Evolutionary conservation across 2,888 invertebrate genomes (phyloP).

Genomic region (Zaprionus obscuricornis): DNA sequence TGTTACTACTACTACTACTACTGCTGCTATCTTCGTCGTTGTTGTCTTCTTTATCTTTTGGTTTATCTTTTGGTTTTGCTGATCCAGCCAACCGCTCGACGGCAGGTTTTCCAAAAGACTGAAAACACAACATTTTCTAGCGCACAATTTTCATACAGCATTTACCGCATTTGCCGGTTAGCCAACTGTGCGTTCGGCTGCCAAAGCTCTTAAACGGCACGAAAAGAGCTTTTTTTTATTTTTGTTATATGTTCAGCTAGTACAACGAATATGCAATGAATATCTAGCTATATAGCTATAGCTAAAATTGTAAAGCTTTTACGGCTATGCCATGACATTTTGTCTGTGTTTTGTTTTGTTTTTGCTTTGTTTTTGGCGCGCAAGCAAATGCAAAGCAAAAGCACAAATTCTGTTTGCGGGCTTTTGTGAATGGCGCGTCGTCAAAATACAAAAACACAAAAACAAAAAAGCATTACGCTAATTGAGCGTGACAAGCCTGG

Average conservation of each 20-base stretch:
- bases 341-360: background rate
- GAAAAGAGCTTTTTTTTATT: no score
- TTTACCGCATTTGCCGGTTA: slow-evolving; percentile 63
- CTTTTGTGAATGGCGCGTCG: slow-evolving; percentile 69
- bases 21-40: no score
- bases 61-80: slow-evolving; percentile 15
- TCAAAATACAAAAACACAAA: slow-evolving; percentile 11
- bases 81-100: slow-evolving; percentile 76
- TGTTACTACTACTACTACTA: no score
- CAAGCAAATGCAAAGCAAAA: no score
- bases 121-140: slow-evolving; percentile 66
- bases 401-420: slow-evolving; percentile 38
- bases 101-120: slow-evolving; percentile 78
- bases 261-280: no score
- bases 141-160: slow-evolving; percentile 65
- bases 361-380: slow-evolving; percentile 57
- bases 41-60: background rate
- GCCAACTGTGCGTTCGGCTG: slow-evolving; percentile 45
- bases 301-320: slow-evolving; percentile 32
- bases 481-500: slow-evolving; percentile 40
- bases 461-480: slow-evolving; percentile 44
- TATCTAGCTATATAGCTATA: no score
- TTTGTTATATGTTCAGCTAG: no score
- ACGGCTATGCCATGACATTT: slow-evolving; percentile 24
- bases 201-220: slow-evolving; percentile 28